A percentile compares a stretch with the other conserved stretches of the same genome.
phyloP scores from a whole-genome alignment of 2,888 invertebrate genomes.

The Rhodophaea formosa region DNA sequence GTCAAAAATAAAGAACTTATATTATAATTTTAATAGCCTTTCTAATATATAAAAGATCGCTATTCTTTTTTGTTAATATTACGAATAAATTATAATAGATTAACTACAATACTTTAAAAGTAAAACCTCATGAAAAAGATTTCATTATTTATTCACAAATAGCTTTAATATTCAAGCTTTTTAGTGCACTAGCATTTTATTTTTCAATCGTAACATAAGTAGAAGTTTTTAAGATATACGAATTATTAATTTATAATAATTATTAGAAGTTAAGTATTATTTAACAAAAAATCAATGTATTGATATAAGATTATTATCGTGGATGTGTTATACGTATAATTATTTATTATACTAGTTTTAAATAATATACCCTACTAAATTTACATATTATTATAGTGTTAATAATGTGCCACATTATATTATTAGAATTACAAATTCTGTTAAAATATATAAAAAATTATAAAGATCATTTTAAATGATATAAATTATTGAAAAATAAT shows the following conservation, averaged over 20 bases:
- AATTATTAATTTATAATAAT: slow-evolving; percentile 20
- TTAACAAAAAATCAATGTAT: background rate
- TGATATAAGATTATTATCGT: slow-evolving; percentile 4
- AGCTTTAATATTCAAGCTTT: slow-evolving; percentile 1
- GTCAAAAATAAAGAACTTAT: too few relatives aligned
- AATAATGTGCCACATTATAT: slow-evolving; percentile 3
- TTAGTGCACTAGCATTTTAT: background rate
- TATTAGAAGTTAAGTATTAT: slow-evolving; percentile 11
- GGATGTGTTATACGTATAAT: slow-evolving; percentile 1
- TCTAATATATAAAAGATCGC: too few relatives aligned
- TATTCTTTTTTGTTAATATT: too few relatives aligned
- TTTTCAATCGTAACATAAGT: background rate
- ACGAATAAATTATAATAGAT: too few relatives aligned
- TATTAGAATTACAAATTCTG: background rate
- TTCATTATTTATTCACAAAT: background rate
- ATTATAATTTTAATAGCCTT: too few relatives aligned
- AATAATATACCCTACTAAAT: background rate
- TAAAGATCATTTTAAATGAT: background rate
- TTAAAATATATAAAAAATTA: background rate
- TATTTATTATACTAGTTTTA: background rate
- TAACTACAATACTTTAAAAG: background rate
- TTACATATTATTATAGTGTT: background rate
- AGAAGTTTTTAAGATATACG: slow-evolving; percentile 6
- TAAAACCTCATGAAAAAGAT: background rate
- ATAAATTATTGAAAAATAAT: background rate